Percentiles rank a stretch among this genome's conserved stretches.
phyloP scores from a whole-genome alignment of 1,140 invertebrate genomes.

The Plutomurus gul region DNA sequence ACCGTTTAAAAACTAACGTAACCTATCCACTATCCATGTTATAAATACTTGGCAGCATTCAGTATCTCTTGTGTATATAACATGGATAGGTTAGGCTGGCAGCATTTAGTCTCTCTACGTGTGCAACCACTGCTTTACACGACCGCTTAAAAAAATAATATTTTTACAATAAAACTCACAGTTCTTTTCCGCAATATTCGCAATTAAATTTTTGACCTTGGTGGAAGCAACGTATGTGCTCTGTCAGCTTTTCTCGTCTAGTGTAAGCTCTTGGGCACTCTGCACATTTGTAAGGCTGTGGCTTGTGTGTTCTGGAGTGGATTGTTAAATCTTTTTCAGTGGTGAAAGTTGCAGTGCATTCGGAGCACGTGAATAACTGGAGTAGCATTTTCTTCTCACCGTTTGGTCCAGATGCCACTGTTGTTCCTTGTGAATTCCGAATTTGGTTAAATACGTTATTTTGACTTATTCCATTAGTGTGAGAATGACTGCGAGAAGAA shows the following conservation, averaged over 20 bases:
- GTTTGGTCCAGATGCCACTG: background rate
- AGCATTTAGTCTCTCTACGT: no score
- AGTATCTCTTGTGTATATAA: no score
- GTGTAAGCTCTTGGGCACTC: constrained; percentile 51
- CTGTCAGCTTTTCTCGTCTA: constrained; percentile 37
- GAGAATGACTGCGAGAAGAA: background rate
- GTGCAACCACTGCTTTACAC: no score
- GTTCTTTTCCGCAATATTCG: constrained; percentile 49
- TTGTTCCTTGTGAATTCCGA: background rate
- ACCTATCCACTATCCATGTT: no score
- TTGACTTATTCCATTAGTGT: background rate
- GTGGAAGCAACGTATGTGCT: constrained; percentile 53
- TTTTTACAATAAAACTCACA: no score
- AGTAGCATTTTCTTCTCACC: constrained; percentile 40
- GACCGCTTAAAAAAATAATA: no score
- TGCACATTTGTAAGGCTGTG: constrained; percentile 48
- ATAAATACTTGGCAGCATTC: no score
- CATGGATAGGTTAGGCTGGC: no score
- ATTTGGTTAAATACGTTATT: background rate
- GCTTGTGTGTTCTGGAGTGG: constrained; percentile 49
- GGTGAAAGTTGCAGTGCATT: constrained; percentile 48
- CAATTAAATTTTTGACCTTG: constrained; percentile 53
- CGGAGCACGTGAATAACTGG: constrained; percentile 44
- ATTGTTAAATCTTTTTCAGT: constrained; percentile 44
- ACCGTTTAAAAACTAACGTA: background rate